These are phyloP conservation scores for Thyatira batis DNA, from an alignment of 2,888 invertebrate species.

Conservation along the genomic window DNA sequence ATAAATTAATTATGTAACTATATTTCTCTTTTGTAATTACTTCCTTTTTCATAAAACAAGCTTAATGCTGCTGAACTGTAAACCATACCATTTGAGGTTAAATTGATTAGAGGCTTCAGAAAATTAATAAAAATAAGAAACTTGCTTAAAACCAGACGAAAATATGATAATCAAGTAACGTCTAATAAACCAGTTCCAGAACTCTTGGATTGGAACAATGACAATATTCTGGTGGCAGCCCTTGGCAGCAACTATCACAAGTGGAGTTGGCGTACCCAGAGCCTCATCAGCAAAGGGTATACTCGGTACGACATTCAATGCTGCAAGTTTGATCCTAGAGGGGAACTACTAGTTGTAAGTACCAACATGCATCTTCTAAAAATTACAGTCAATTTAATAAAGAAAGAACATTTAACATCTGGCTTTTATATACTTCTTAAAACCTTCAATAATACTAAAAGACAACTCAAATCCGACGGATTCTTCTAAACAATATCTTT, in stretches of 20 bases:
- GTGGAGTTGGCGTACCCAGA: slow-evolving; percentile 70
- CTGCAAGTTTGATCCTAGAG: slow-evolving; percentile 70
- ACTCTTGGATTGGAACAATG: slow-evolving; percentile 69
- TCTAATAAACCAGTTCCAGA: slow-evolving; percentile 58
- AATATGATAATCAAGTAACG: neutral
- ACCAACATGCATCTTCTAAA: neutral
- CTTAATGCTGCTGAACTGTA: no score
- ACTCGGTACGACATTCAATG: slow-evolving; percentile 47
- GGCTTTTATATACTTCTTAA: no score
- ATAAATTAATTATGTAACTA: no score
- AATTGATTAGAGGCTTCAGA: no score
- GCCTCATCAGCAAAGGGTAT: slow-evolving; percentile 50
- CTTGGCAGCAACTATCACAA: slow-evolving; percentile 66
- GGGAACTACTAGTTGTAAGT: slow-evolving; percentile 58
- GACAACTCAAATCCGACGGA: neutral
- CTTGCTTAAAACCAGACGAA: neutral
- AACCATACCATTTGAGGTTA: no score
- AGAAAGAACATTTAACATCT: no score
- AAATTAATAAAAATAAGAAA: no score
- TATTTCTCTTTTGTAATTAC: no score
- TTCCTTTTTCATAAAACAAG: no score
- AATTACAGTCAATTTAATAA: no score
- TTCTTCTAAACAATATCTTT: neutral
- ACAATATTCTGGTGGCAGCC: slow-evolving; percentile 69
- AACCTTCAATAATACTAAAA: no score